Conservation (phyloP, 1,140 invertebrate species). For the Magallana ariakensis region DNA sequence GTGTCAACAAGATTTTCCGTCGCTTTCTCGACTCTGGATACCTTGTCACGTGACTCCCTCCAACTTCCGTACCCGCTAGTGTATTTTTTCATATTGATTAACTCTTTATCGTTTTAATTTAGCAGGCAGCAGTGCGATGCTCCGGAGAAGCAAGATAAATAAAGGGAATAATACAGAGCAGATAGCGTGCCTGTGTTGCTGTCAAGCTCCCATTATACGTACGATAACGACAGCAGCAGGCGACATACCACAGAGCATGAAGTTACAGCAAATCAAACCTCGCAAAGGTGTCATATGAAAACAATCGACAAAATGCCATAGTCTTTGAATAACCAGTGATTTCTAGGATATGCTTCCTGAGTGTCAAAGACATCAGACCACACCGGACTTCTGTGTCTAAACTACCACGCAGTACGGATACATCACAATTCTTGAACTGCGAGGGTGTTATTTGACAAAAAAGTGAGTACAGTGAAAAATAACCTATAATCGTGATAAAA, state of each 20-base stretch:
- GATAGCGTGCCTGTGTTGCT: conserved; percentile 18
- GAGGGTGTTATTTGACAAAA: too few species aligned
- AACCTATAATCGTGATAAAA: too few species aligned
- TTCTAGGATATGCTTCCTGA: not conserved
- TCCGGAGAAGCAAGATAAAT: conserved; percentile 26
- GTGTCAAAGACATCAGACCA: too few species aligned
- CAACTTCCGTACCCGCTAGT: conserved; percentile 15
- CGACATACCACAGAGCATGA: not conserved
- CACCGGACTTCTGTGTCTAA: too few species aligned
- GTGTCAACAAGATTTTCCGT: not conserved
- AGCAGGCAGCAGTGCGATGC: conserved; percentile 13
- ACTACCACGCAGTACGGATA: too few species aligned
- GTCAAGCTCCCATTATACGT: not conserved
- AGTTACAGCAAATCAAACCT: not conserved
- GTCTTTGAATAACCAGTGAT: not conserved
- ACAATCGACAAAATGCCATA: not conserved
- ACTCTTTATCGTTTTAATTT: conserved; percentile 35
- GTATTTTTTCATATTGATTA: conserved; percentile 23
- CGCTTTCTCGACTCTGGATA: not conserved
- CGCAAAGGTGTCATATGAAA: not conserved
- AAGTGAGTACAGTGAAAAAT: too few species aligned
- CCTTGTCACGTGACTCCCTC: not conserved
- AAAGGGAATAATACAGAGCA: conserved; percentile 13
- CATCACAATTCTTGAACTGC: too few species aligned
- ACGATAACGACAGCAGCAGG: not conserved